phyloP scores from a whole-genome alignment of 2,888 invertebrate genomes.

The Drosophila imparisetae region DNA sequence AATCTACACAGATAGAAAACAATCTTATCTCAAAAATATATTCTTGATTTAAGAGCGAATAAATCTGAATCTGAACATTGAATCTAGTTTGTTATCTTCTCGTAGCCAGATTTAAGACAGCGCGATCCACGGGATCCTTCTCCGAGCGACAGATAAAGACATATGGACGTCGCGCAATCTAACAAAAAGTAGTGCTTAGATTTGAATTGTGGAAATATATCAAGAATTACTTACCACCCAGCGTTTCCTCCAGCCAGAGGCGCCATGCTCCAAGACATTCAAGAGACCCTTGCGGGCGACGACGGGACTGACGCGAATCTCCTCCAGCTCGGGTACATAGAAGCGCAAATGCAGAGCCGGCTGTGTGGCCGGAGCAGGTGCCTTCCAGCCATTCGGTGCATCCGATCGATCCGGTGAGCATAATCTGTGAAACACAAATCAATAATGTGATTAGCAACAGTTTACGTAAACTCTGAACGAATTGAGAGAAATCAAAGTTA shows the following conservation, averaged over 20 bases:
- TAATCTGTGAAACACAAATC: no score
- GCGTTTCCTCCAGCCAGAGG: conserved; percentile 98
- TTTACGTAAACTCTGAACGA: no score
- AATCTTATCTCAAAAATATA: background rate
- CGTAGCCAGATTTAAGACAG: conserved; percentile 85
- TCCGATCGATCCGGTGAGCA: no score
- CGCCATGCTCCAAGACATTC: conserved; percentile 98
- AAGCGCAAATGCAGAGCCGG: conserved; percentile 88
- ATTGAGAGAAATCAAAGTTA: no score
- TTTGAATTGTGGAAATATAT: no score
- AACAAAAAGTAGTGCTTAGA: background rate
- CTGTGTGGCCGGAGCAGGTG: conserved; percentile 84
- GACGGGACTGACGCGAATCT: conserved; percentile 98
- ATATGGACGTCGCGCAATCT: conserved; percentile 97
- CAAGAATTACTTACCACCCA: conserved; percentile 93
- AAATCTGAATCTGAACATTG: background rate
- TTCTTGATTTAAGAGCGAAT: background rate
- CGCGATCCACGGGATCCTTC: conserved; percentile 93
- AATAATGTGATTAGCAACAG: no score
- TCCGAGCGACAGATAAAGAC: no score
- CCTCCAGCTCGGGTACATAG: conserved; percentile 97
- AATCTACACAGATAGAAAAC: background rate
- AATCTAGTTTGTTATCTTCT: background rate
- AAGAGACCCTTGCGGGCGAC: conserved; percentile 98
- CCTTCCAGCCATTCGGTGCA: no score